Evolutionary conservation across 2,888 invertebrate species (phyloP).

Genomic region (Omphaloscelis lunosa): DNA sequence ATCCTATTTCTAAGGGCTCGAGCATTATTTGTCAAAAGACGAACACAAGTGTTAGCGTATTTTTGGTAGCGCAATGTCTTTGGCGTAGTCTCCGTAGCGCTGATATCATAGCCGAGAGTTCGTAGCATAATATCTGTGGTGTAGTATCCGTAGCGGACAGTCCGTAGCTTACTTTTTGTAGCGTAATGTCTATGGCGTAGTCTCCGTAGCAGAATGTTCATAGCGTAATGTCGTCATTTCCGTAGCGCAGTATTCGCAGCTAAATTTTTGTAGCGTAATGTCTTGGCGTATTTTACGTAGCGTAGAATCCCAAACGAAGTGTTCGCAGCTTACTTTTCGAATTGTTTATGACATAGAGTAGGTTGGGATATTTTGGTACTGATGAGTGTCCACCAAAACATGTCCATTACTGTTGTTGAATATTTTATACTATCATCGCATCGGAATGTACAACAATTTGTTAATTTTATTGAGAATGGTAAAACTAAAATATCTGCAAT

Average conservation of each 20-base stretch:
- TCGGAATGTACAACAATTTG: background rate
- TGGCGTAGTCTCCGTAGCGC: background rate
- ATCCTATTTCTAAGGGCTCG: background rate
- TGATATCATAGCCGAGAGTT: background rate
- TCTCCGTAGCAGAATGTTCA: background rate
- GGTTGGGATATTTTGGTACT: background rate
- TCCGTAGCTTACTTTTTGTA: background rate
- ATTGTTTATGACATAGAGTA: background rate
- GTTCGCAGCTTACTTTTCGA: background rate
- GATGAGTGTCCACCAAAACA: background rate
- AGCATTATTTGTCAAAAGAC: background rate
- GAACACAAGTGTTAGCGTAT: background rate
- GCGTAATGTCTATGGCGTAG: background rate
- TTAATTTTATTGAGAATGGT: background rate
- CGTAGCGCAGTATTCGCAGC: background rate
- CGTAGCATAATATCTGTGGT: background rate
- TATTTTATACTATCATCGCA: background rate
- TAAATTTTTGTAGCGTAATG: background rate
- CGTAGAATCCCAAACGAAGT: background rate
- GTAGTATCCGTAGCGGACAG: background rate
- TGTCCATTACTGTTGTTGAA: background rate
- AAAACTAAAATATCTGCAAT: conserved; percentile 7
- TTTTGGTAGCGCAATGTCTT: background rate
- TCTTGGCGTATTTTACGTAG: background rate
- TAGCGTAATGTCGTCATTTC: background rate